Evolutionary conservation across 2,888 invertebrate genomes (phyloP).

Genomic region (Pachymerium ferrugineum): DNA sequence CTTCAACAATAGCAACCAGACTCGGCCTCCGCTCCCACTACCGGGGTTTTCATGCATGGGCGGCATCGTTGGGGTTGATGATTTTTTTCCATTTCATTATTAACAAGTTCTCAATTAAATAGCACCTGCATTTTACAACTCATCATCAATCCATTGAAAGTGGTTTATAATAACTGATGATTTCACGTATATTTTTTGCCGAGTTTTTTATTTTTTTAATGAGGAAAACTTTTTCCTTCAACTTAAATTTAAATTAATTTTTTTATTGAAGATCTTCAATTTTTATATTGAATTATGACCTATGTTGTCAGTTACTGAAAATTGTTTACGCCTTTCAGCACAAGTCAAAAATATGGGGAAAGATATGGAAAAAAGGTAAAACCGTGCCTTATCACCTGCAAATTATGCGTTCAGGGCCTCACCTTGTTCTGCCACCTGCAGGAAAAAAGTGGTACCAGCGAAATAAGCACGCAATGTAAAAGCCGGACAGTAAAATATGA

Average conservation of each 20-base stretch:
- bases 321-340: too few species aligned
- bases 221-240: too few species aligned
- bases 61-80: not conserved
- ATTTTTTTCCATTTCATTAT: not conserved
- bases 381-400: not conserved
- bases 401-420: not conserved
- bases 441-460: not conserved
- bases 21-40: not conserved
- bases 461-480: not conserved
- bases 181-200: too few species aligned
- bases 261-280: too few species aligned
- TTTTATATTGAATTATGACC: too few species aligned
- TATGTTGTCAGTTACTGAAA: too few species aligned
- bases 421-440: constrained; percentile 13
- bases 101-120: too few species aligned
- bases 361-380: not conserved
- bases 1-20: constrained; percentile 8
- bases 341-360: not conserved
- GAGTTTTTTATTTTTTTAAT: too few species aligned
- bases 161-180: too few species aligned
- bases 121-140: too few species aligned
- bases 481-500: not conserved
- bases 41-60: not conserved
- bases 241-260: too few species aligned
- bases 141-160: too few species aligned